Evolutionary conservation across 53 echinoderm and acorn worm genomes (phyloP), one percentile per base, ranked within the genome.

Genomic region (Mesocentrotus franciscanus): DNA sequence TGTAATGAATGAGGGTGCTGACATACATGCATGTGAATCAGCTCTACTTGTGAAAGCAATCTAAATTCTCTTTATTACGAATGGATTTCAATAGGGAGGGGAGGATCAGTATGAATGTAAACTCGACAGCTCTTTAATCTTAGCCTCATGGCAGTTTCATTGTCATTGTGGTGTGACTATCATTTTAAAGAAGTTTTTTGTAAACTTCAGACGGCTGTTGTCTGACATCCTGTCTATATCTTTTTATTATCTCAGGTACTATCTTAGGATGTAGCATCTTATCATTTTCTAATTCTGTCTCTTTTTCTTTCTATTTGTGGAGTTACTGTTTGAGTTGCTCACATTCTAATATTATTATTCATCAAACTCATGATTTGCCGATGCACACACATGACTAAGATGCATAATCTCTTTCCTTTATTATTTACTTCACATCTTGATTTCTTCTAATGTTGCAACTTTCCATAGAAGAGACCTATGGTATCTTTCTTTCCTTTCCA

Each of bases 201-300:
- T 81, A 81, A 81, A 42, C 81, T 81, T 81, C 36, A 18, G 81
- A 81, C 81, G 42, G 17, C 81, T 81, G 81, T 81, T 81, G 81
- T 81, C 81, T 81, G 33, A 42, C 22, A 81, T 81, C 81, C 81
- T 81, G 74, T 30, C 74, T 74, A 1, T 30, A 12, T 74, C 10
- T 11, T 74, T 30, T 32, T 62, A 62, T 12, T 74, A 74, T 81
- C 42, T 81, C 81, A 81, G 81, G 81, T 81, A 42, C 39, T 81
- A 20, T 36, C 42, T 39, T 10, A 81, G 18, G 81, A 81, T 36
- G 36, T 20, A 14, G 17, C 18, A 32, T 81, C 27, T 36, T 81
- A 42, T 39, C 16, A 35, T 10, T 79, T 79, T 79, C 79, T 36
- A 79, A 36, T 79, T 79, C 79, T 79, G 79, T 79, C 7, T 15